These are phyloP conservation scores for Spheniscus humboldti DNA, from an alignment of 2,797 vertebrate genomes.

Conservation along the genomic window DNA sequence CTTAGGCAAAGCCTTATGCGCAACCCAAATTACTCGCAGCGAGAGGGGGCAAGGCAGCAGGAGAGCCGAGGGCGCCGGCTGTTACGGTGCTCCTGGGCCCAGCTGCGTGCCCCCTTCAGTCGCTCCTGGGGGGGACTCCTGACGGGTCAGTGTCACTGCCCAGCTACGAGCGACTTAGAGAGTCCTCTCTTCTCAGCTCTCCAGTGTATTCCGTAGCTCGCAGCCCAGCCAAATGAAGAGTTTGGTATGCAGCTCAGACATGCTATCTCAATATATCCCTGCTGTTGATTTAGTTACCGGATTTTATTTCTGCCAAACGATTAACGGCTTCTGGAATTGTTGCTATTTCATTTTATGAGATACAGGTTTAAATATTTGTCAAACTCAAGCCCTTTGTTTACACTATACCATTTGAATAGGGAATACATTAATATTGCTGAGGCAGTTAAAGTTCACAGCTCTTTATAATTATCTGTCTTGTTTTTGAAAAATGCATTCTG, in stretches of 20 bases:
- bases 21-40: fast-evolving
- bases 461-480: neutral
- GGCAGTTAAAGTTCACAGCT: neutral
- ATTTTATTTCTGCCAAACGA: slow-evolving; percentile 3
- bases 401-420: neutral
- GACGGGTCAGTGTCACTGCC: neutral
- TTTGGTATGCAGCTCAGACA: slow-evolving; percentile 8
- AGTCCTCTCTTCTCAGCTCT: neutral
- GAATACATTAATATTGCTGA: neutral
- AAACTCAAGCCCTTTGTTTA: neutral
- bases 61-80: neutral
- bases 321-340: neutral
- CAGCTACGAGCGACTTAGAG: fast-evolving
- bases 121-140: neutral
- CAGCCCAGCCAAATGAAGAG: neutral
- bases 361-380: neutral
- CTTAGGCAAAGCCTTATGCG: neutral
- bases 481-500: neutral
- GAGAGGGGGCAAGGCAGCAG: neutral
- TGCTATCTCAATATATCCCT: neutral
- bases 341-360: neutral
- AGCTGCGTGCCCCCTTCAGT: neutral
- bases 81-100: neutral
- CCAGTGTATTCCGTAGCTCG: neutral
- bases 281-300: neutral